Percentiles rank a stretch among this genome's conserved stretches.
Evolutionary conservation across 2,797 vertebrate genomes (phyloP).

Genomic region (Anguilla anguilla): DNA sequence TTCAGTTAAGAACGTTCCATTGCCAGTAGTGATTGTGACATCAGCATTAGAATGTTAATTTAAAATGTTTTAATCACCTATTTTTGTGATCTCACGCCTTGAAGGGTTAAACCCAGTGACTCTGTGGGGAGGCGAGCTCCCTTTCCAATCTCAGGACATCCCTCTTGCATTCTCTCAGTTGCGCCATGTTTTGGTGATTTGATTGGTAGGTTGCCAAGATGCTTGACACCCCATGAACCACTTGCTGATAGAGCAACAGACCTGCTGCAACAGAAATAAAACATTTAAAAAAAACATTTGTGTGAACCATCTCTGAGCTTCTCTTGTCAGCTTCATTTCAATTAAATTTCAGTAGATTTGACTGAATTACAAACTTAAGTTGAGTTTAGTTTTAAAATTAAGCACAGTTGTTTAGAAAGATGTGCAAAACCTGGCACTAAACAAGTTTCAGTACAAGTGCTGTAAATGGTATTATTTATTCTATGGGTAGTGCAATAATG

Average conservation of each 20-base stretch:
- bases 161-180: conserved; percentile 24
- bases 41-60: too few species aligned
- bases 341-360: not conserved
- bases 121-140: not conserved
- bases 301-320: not conserved
- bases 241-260: conserved; percentile 24
- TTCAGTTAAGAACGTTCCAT: too few species aligned
- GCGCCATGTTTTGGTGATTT: conserved; percentile 1
- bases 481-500: not conserved
- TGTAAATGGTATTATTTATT: not conserved
- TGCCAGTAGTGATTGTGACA: too few species aligned
- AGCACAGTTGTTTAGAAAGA: too few species aligned
- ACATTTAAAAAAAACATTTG: not conserved
- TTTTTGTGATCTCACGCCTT: too few species aligned
- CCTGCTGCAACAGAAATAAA: not conserved
- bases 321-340: not conserved
- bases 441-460: too few species aligned
- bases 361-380: too few species aligned
- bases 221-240: not conserved
- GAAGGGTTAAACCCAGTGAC: not conserved
- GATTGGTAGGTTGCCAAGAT: not conserved
- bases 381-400: too few species aligned
- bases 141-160: not conserved
- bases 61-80: too few species aligned
- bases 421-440: too few species aligned